phyloP scores from a whole-genome alignment of 2,113 vertebrate species.

The Phalacrocorax brasilianus region DNA sequence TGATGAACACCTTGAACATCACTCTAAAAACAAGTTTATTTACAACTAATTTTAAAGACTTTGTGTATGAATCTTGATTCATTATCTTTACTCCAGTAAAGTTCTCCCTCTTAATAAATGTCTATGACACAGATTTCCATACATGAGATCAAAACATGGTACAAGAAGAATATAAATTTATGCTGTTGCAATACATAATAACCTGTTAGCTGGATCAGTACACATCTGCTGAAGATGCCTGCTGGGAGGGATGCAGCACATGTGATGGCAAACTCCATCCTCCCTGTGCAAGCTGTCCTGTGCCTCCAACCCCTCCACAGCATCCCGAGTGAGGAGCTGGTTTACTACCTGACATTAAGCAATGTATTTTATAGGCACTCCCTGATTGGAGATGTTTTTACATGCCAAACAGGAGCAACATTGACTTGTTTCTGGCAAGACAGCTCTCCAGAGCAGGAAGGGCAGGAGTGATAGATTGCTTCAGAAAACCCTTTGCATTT shows the following conservation, averaged over 20 bases:
- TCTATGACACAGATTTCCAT: not conserved
- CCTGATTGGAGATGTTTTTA: not conserved
- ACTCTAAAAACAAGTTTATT: not conserved
- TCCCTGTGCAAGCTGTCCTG: not conserved
- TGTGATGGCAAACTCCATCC: not conserved
- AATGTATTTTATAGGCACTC: not conserved
- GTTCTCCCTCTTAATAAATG: not conserved
- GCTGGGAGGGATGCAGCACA: not conserved
- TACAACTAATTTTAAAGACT: not conserved
- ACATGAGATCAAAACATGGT: not conserved
- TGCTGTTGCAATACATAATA: not conserved
- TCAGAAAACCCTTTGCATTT: not conserved
- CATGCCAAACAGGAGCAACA: fast-evolving
- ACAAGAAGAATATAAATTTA: not conserved
- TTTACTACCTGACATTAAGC: not conserved
- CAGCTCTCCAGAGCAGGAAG: fast-evolving
- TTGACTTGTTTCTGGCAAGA: not conserved
- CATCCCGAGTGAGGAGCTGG: not conserved
- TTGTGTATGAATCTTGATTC: not conserved
- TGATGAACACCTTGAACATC: not conserved
- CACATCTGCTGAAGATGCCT: not conserved
- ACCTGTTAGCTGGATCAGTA: not conserved
- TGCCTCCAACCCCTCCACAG: not conserved
- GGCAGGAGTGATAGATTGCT: not conserved
- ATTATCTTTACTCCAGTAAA: not conserved